Evolutionary conservation across 1,140 invertebrate species (phyloP), one percentile per base, ranked within the genome.

Genomic region (Orchesella cincta): DNA sequence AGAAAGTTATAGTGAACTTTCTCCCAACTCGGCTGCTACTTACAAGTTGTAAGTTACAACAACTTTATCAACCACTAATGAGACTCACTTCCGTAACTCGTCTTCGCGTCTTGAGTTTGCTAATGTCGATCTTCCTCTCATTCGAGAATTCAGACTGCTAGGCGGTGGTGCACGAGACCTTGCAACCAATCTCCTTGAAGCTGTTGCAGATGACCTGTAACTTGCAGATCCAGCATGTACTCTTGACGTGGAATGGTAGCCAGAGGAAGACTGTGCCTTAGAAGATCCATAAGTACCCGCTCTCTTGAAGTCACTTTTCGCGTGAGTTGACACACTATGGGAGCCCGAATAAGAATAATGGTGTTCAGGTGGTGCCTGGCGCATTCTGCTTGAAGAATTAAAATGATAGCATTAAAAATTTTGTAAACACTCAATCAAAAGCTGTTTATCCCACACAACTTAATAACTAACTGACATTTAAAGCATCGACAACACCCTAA

Each of bases 301-400:
- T 8, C 62, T 26, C 62, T 67, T 67, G 31, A 67, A 67, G 8
- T 67, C 62, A 29, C 26, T 8, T 33, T 67, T 67, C 26, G 8
- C 33, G 62, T 67, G 33, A 33, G 62, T 31, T 2, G 62, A 67
- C 62, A 29, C 29, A 33, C 62, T 67, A 14, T 67, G 62, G 29
- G 62, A 67, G 29, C 62, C 62, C 29, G 62, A 29, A 31, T 67
- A 33, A 16, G 62, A 67, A 33, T 67, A 67, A n/a, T 67, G 62
- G 31, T 67, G 62, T n/a, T 67, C 62, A 26, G 79, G 79, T 5
- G 79, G 79, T 1, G 79, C 79, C 39, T 80, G 74, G 14, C 79
- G 39, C 73, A 78, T 29, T 31, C 62, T 67, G 31, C 31, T 67
- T 33, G 62, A 12, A 67, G 23, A n/a, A 57, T 57, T 46, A 20